Evolutionary conservation across 2,113 vertebrate species (phyloP).

Genomic region (Cyanoderma ruficeps): DNA sequence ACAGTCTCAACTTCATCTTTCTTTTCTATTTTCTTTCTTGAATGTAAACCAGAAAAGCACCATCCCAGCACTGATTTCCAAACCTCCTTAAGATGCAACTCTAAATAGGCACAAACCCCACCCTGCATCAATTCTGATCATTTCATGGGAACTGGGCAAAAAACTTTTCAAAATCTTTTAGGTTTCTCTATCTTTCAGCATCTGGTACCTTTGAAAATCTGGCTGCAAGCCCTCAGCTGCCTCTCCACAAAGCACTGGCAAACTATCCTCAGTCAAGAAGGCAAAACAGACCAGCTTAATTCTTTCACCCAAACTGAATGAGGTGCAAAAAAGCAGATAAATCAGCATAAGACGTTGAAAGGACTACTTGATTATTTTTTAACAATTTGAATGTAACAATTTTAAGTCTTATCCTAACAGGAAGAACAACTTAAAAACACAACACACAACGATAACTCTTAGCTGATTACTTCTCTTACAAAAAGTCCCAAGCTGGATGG

Average conservation of each 20-base stretch:
- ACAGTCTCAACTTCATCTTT: not conserved
- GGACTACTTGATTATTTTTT: not conserved
- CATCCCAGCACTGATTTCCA: not conserved
- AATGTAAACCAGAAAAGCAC: not conserved
- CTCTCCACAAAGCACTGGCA: not conserved
- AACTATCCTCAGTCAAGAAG: not conserved
- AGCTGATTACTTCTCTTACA: not conserved
- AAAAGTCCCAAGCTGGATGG: not conserved
- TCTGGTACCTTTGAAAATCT: constrained; percentile 19
- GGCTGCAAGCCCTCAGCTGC: not conserved
- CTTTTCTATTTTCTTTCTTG: not conserved
- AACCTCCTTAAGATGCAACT: not conserved
- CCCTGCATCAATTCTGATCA: not conserved
- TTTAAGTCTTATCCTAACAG: not conserved
- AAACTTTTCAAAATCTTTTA: not conserved
- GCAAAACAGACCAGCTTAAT: not conserved
- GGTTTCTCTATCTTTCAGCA: not conserved
- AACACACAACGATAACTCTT: constrained; percentile 1
- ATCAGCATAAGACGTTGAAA: not conserved
- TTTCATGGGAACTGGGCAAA: not conserved
- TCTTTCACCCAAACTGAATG: not conserved
- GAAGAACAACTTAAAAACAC: constrained; percentile 5
- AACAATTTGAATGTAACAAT: not conserved
- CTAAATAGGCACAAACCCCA: not conserved
- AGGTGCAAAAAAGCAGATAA: constrained; percentile 33